Evolutionary conservation across 2,888 invertebrate species (phyloP).

Genomic region (Leucophenga maculata): DNA sequence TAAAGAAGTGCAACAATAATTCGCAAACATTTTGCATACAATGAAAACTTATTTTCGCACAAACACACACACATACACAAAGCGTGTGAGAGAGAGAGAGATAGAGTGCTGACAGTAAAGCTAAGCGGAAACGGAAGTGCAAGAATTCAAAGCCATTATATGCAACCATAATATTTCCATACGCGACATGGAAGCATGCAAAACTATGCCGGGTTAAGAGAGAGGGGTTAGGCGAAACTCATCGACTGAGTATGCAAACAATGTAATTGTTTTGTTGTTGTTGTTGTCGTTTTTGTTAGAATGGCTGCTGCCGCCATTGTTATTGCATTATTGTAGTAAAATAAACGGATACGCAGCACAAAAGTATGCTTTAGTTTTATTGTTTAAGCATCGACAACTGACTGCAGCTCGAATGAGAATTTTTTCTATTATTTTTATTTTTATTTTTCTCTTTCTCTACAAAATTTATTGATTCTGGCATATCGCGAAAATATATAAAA

Average conservation of each 20-base stretch:
- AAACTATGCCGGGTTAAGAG: no score
- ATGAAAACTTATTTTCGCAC: constrained; percentile 10
- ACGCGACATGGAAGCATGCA: not conserved
- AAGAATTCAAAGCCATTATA: constrained; percentile 16
- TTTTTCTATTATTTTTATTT: not conserved
- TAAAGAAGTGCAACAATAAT: constrained; percentile 20
- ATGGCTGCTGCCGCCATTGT: constrained; percentile 27
- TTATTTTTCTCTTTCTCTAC: no score
- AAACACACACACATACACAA: not conserved
- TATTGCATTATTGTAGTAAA: constrained; percentile 18
- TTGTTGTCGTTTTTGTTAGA: not conserved
- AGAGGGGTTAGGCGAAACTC: no score
- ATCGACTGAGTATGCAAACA: constrained; percentile 37
- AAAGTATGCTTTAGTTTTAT: not conserved
- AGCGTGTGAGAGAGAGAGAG: not conserved
- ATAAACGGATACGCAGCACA: constrained; percentile 3
- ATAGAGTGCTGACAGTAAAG: not conserved
- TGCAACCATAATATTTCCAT: constrained; percentile 13
- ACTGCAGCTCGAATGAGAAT: not conserved
- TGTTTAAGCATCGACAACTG: not conserved
- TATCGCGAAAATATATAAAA: constrained; percentile 24
- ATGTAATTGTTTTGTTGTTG: constrained; percentile 25
- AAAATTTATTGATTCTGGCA: constrained; percentile 22
- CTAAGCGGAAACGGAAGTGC: constrained; percentile 3
- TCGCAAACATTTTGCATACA: constrained; percentile 19